These are phyloP conservation scores for Lepilemur ruficaudatus DNA, from an alignment of 2,797 vertebrate species.

Conservation along the genomic window DNA sequence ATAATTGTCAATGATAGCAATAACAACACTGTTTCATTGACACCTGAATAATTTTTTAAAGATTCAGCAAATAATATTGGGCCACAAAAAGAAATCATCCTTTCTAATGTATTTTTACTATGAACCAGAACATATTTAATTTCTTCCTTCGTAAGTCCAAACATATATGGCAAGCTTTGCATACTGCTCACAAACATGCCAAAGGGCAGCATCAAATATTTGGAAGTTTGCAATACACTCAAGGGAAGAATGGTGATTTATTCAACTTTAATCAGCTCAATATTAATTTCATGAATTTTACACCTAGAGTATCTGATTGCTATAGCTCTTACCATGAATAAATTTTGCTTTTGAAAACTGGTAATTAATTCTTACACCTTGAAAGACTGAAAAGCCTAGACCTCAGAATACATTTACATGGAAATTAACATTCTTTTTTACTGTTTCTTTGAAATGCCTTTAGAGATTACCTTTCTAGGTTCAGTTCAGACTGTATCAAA, in stretches of 20 bases:
- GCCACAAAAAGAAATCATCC: neutral
- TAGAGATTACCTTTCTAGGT: slow-evolving; percentile 77
- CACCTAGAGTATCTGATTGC: slow-evolving; percentile 76
- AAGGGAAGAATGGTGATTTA: slow-evolving; percentile 74
- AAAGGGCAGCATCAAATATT: slow-evolving; percentile 74
- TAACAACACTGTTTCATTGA: neutral
- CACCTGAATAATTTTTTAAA: slow-evolving; percentile 4
- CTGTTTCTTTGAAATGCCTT: slow-evolving; percentile 84
- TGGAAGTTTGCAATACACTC: slow-evolving; percentile 57
- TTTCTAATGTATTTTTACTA: neutral
- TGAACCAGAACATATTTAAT: neutral
- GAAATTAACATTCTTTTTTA: slow-evolving; percentile 86
- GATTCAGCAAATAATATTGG: neutral
- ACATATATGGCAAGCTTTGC: neutral
- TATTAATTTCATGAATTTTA: slow-evolving; percentile 82
- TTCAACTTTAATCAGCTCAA: slow-evolving; percentile 77
- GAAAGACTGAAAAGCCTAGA: slow-evolving; percentile 81
- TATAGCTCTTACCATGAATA: slow-evolving; percentile 81
- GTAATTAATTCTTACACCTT: slow-evolving; percentile 88
- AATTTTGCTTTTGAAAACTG: slow-evolving; percentile 82
- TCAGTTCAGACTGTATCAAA: slow-evolving; percentile 76
- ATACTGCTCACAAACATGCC: neutral
- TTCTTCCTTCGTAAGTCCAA: neutral
- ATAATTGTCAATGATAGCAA: neutral
- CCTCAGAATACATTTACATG: slow-evolving; percentile 82